Evolutionary conservation across 1,140 invertebrate genomes (phyloP).

Genomic region (Rhopalosiphum padi): DNA sequence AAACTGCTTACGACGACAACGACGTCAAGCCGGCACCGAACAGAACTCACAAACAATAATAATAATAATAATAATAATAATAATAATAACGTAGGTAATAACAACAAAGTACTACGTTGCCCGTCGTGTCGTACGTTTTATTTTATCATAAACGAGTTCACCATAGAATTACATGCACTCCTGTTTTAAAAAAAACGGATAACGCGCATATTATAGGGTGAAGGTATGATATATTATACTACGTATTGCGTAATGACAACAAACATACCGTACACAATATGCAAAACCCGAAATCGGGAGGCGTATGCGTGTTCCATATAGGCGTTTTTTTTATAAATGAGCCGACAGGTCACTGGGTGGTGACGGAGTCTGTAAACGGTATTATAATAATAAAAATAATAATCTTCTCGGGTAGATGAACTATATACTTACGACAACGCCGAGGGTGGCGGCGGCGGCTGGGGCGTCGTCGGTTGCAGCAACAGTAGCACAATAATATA

Average conservation of each 20-base stretch:
- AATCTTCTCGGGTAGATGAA: neutral
- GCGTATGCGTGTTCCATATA: no score
- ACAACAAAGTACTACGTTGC: neutral
- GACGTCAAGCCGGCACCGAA: neutral
- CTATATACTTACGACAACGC: neutral
- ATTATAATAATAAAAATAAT: neutral
- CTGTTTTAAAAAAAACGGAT: neutral
- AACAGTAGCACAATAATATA: neutral
- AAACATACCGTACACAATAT: neutral
- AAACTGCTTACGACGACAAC: neutral
- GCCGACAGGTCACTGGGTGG: neutral
- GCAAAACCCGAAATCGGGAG: neutral
- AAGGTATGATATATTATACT: neutral
- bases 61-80: slow-evolving; percentile 19
- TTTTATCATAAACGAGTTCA: neutral
- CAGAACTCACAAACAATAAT: neutral
- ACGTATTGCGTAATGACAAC: neutral
- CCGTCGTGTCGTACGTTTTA: neutral
- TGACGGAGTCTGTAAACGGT: neutral
- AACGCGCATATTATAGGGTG: neutral
- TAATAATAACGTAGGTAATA: slow-evolving; percentile 1
- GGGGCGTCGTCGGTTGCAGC: neutral
- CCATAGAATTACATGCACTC: neutral
- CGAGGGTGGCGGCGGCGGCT: no score
- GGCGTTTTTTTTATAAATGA: no score